Base-by-base conservation (phyloP, 2,113 vertebrate genomes). In the Sterna hirundo region DNA sequence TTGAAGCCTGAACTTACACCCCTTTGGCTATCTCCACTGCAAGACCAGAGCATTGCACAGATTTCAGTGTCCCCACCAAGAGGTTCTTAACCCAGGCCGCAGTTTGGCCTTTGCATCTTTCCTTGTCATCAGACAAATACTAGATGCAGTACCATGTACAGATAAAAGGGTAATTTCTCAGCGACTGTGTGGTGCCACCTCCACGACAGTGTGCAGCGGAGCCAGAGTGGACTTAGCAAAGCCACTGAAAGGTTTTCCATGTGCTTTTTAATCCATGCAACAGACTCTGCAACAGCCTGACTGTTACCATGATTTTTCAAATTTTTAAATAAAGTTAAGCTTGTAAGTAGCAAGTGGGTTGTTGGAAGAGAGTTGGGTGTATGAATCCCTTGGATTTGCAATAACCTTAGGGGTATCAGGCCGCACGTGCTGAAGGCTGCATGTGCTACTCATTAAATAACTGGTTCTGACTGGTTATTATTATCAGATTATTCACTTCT, bases 51-150 rank as follows among this genome's bases (percentile, higher is more conserved):
- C 4, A 1, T 3, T 71, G 26, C 46, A 19, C 13, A 51, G 25
- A 11, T 2, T 29, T 32, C 5, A 6, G 0, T 23, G 14, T 5
- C 40, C 29, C 21, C 27, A 61, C 8, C 29, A 7, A 30, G 5
- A 18, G 5, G 0, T 9, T 29, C 70, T 34, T 62, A 58, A 22
- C 23, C 7, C 36, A 65, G 44, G 40, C 40, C 86, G 29, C 22
- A 60, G 4, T 42, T 54, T 60, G 18, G 13, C 10, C 16, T 51
- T 91, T 23, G 6, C 34, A 36, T 9, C 34, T 51, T 32, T 30
- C 8, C 15, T 18, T 27, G 19, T 10, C 19, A 3, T 15, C 26
- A 62, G 30, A 3, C 15, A 71, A 69, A 68, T 12, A 11, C 12
- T 6, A 9, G 17, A 7, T 19, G 42, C 26, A 78, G 34, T 17